Evolutionary conservation across 2,888 invertebrate genomes (phyloP).

Genomic region (Leucophora obtusa): DNA sequence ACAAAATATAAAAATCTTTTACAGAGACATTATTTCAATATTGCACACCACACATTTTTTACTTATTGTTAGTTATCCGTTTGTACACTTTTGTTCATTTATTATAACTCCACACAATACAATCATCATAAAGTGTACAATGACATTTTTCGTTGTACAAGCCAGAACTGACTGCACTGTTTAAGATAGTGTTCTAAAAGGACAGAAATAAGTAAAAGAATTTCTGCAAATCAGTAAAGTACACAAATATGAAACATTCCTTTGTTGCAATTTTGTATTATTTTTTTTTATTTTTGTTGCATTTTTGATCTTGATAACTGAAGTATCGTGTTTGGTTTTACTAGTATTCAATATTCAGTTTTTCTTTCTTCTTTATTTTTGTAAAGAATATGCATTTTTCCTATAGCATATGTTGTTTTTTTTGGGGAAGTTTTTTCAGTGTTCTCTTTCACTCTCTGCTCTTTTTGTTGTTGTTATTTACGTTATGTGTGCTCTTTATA

Average conservation of each 20-base stretch:
- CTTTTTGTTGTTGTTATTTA: not conserved
- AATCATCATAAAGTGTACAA: slow-evolving; percentile 39
- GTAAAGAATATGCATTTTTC: slow-evolving; percentile 25
- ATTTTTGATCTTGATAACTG: slow-evolving; percentile 40
- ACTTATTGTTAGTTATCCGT: no score
- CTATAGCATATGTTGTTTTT: not conserved
- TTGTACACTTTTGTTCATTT: not conserved
- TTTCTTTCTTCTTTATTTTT: slow-evolving; percentile 8
- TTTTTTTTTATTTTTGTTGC: slow-evolving; percentile 33
- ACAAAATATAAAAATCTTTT: not conserved
- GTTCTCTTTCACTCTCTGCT: not conserved
- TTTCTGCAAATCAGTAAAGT: slow-evolving; percentile 52
- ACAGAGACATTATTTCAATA: slow-evolving; percentile 18
- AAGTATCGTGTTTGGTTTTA: slow-evolving; percentile 50
- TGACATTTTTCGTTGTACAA: slow-evolving; percentile 51
- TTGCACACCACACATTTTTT: not conserved
- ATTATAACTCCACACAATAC: not conserved
- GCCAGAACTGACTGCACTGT: slow-evolving; percentile 10
- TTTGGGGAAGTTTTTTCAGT: slow-evolving; percentile 31
- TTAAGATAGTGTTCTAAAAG: slow-evolving; percentile 27
- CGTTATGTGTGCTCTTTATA: not conserved
- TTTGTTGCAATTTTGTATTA: slow-evolving; percentile 46
- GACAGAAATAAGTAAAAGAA: slow-evolving; percentile 48
- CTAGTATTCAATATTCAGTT: slow-evolving; percentile 31
- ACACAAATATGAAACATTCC: slow-evolving; percentile 55